Base-by-base conservation (phyloP, 2,888 invertebrate species). In the Lithosia quadra region DNA sequence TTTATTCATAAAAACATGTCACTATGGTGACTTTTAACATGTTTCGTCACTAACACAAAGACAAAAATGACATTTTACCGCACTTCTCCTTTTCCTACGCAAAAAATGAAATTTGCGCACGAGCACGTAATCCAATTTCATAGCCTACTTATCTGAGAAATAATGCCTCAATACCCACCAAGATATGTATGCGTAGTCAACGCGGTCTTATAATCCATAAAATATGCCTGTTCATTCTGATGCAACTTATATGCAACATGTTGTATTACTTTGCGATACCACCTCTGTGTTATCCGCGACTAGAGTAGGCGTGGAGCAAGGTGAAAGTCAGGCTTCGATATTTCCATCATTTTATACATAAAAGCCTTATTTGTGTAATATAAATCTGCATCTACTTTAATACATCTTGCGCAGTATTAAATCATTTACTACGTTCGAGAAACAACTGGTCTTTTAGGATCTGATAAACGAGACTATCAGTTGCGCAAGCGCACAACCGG, bases 401-500 rank as follows among this genome's bases (percentile, higher is more conserved):
- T 11, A 28, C 39, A 53, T 58, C 10, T 59, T 57, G 28, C 43
- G 34, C 33, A 49, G 15, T 18, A 68, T 69, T 63, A 60, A 71
- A 67, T 68, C 74, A 69, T 67, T 72, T 18, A 49, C n/a, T 59
- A 68, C 64, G 78, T 87, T 86, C 86, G 88, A 87, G 86, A 90
- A 89, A 88, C 88, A 84, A 88, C 86, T 87, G 90, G 90, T 92
- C 88, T 89, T 91, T 89, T 86, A 90, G 88, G 87, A 94, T 92
- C 90, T 89, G 91, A 91, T 91, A 91, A 89, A 91, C 85, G 86
- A 89, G 89, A 89, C 88, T 90, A 90, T 90, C 85, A 87, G 84
- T 94, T 93, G 93, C 91, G 92, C 90, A 94, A 94, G 84, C 84
- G 81, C 84, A 75, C 75, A 92, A 92, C 93, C 92, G 92, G 93